Evolutionary conservation across 2,888 invertebrate species (phyloP).

Genomic region (Lasioglossum morio): DNA sequence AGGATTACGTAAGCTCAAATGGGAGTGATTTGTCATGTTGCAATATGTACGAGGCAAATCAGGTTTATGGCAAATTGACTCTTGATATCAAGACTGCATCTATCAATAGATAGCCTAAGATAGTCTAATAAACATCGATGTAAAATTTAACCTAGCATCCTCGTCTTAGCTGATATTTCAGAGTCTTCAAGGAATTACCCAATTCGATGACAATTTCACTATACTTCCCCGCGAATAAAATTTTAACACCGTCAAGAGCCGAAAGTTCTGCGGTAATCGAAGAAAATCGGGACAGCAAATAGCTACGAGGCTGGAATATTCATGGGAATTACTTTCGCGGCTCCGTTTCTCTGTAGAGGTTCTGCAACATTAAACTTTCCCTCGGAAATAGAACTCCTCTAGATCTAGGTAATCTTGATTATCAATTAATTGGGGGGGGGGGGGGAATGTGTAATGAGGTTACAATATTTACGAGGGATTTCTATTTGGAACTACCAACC

Average conservation of each 20-base stretch:
- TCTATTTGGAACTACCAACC: not conserved
- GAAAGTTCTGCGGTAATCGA: slow-evolving; percentile 21
- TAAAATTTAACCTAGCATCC: not conserved
- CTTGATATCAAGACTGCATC: not conserved
- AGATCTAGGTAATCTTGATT: not conserved
- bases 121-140: not conserved
- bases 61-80: not conserved
- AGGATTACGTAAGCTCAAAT: too few species aligned
- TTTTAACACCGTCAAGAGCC: not conserved
- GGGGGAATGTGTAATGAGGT: not conserved
- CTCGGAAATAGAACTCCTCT: not conserved
- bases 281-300: not conserved
- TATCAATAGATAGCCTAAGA: not conserved
- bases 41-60: too few species aligned
- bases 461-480: not conserved
- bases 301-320: not conserved
- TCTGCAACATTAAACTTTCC: not conserved
- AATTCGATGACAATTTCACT: not conserved
- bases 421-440: not conserved
- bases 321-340: not conserved
- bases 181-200: not conserved
- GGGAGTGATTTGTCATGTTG: too few species aligned
- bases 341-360: not conserved
- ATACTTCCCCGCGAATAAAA: not conserved
- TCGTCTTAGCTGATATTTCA: not conserved